Base-by-base conservation (phyloP, 2,888 invertebrate genomes). In the Xanthostigma xanthostigma region DNA sequence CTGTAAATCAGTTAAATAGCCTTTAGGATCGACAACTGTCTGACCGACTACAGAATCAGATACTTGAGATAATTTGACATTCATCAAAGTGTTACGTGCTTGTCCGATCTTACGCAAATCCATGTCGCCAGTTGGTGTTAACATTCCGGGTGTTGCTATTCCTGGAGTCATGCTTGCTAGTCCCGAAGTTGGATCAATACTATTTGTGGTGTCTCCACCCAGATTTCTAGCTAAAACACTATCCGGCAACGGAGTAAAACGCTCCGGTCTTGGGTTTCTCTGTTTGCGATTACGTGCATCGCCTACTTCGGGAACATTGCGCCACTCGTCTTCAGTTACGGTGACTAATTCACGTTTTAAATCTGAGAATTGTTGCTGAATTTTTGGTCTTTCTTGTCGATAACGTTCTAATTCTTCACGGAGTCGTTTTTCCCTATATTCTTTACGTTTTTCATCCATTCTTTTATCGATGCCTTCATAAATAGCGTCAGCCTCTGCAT, bases 21-120 rank as follows among this genome's bases (percentile, higher is more conserved):
- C 98, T 67, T 98, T 98, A 0, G 98, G 98, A 70, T 99, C 98
- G 0, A 99, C 96, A 0, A 98, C 97, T 0, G 98, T 99, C 70
- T 99, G 98, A 0, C 98, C 98, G 3, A 91, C 89, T 1, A 99
- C 97, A 0, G 97, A 97, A 68, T 99, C 98, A 0, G 98, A 96
- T 39, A 71, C 70, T 73, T 96, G 95, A 1, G 90, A 95, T 35
- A 99, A 69, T 68, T 97, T 96, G 1, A 99, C 97, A 62, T 95
- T 95, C 98, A 99, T 99, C 3, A 99, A 72, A 3, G 96, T 95
- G 66, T 97, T 99, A 63, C 97, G 78, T 1, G 98, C 98, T 72
- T 98, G 95, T 5, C 98, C 98, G 61, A 99, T 98, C 74, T 97
- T 98, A 51, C 95, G 77, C 58, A 98, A 76, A 74, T 99, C 98